Percentiles rank a stretch among this genome's conserved stretches.
These are phyloP conservation scores for Argya squamiceps DNA, from an alignment of 2,797 vertebrate species.

Conservation along the genomic window DNA sequence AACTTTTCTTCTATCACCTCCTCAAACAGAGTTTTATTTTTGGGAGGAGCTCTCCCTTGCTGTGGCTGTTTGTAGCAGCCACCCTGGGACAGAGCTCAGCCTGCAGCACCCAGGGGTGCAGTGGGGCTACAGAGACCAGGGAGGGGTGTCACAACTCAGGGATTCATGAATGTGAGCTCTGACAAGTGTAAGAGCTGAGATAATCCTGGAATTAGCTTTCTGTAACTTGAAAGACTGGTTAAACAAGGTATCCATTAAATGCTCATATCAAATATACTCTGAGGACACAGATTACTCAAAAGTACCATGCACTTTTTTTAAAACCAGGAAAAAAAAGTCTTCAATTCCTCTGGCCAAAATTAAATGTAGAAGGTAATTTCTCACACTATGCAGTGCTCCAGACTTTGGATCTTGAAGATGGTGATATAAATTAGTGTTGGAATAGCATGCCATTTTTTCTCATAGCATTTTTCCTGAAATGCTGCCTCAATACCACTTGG, in stretches of 20 bases:
- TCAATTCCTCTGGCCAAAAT: constrained; percentile 40
- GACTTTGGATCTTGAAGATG: background rate
- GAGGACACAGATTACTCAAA: background rate
- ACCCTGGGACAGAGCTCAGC: background rate
- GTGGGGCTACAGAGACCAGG: background rate
- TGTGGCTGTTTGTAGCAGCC: background rate
- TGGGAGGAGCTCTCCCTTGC: background rate
- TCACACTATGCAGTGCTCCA: background rate
- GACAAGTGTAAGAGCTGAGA: background rate
- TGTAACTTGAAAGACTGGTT: background rate
- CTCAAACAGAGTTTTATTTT: background rate
- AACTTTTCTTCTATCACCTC: background rate
- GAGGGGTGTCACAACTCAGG: background rate
- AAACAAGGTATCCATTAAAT: background rate
- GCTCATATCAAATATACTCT: background rate
- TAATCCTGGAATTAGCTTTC: background rate
- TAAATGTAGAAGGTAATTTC: constrained; percentile 49
- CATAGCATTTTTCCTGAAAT: constrained; percentile 52
- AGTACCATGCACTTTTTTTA: background rate
- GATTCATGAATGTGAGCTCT: background rate
- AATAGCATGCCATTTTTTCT: constrained; percentile 24
- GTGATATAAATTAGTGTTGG: constrained; percentile 33
- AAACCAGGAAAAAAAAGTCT: background rate
- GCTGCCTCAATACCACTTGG: constrained; percentile 43
- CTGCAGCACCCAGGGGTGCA: background rate